Percentiles rank a stretch among this genome's conserved stretches.
Conservation (phyloP, 2,113 vertebrate species). For the Mobula birostris region DNA sequence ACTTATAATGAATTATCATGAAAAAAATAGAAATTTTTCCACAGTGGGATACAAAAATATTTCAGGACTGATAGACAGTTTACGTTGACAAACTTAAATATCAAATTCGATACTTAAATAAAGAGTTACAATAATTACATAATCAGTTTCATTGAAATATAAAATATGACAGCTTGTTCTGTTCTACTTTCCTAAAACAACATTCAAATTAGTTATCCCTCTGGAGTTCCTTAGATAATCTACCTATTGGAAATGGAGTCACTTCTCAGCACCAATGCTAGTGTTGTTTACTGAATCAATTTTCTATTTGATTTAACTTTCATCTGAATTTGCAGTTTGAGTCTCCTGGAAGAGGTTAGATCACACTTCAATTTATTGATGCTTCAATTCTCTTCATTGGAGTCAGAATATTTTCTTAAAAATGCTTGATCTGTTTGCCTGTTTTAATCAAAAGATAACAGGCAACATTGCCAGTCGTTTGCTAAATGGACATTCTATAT, state of each 20-base stretch:
- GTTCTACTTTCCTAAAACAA: background rate
- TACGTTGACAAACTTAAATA: background rate
- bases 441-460: background rate
- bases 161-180: conserved; percentile 17
- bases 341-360: background rate
- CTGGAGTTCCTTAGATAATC: background rate
- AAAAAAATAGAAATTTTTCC: background rate
- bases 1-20: background rate
- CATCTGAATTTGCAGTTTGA: background rate
- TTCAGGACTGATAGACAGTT: background rate
- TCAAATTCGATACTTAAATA: background rate
- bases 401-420: background rate
- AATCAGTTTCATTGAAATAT: background rate
- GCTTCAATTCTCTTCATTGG: background rate
- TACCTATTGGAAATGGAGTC: background rate
- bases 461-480: background rate
- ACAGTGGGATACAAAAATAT: background rate
- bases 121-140: background rate
- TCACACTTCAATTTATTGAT: background rate
- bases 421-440: background rate
- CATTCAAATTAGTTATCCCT: background rate
- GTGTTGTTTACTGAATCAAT: background rate
- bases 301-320: background rate
- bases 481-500: background rate
- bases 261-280: background rate